Base-by-base conservation (phyloP, 2,113 vertebrate species). In the Epinephelus cyanopodus region DNA sequence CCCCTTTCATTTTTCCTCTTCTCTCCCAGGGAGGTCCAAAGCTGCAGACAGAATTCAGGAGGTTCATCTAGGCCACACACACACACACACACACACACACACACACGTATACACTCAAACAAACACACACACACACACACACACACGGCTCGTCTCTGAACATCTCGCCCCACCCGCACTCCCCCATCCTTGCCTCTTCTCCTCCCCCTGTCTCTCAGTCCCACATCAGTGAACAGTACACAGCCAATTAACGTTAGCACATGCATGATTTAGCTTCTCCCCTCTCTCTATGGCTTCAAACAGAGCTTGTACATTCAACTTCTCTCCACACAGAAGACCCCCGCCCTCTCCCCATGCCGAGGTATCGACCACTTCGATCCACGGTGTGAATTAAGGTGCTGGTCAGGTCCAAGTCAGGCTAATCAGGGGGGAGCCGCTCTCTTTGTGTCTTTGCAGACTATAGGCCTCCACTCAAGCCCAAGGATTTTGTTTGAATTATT, bases 201-300 rank as follows among this genome's bases (percentile, higher is more conserved):
- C 86, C 90, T 92, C 91, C 85, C 80, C 79, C 86, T 77, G 86
- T 90, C 91, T 92, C 89, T 87, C 85, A 87, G 89, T 90, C 90
- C 91, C 92, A 90, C 91, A 90, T 91, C 92, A 88, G 86, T 91
- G 90, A 92, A 85, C 91, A 91, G 91, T 91, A 90, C 91, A 92
- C 90, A 92, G 91, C 93, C 90, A 94, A 92, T 94, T 94, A 93
- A 91, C 90, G 90, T 89, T 87, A 91, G 92, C 92, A 92, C 94
- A 94, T 94, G 88, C 91, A 94, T 94, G 94, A 93, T 94, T 94
- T 92, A 94, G 89, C 90, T 90, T 88, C 87, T 88, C 79, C 60
- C 69, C 62, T 81, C 88, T 91, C 88, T 90, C 90, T 77, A 33
- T 68, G 82, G 89, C 87, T 90, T 92, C 86, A 90, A 88, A 88